Conservation (phyloP, 2,888 invertebrate species). For the Entomobrya multifasciata region DNA sequence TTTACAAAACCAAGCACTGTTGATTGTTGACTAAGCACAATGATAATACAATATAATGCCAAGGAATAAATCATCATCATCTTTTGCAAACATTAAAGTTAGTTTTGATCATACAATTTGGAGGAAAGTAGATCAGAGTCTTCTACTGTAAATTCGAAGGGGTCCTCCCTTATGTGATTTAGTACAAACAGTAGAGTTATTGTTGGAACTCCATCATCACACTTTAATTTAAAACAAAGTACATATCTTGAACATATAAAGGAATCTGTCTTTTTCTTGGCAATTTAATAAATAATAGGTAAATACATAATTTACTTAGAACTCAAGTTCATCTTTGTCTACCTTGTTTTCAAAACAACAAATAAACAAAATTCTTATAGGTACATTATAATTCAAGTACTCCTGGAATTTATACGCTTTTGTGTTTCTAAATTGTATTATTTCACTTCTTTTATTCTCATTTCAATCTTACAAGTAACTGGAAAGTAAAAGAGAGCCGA, state of each 20-base stretch:
- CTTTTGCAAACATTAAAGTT: background rate
- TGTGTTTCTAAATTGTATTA: too few species aligned
- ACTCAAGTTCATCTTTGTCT: too few species aligned
- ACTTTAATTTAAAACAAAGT: too few species aligned
- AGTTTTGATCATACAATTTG: background rate
- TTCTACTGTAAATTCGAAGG: background rate
- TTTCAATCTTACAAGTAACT: background rate
- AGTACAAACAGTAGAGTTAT: background rate
- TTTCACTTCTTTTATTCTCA: too few species aligned
- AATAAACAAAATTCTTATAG: background rate
- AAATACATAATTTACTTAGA: too few species aligned
- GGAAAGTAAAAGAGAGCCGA: background rate
- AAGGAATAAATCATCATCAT: conserved; percentile 11
- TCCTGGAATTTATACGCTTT: too few species aligned
- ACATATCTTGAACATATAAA: too few species aligned
- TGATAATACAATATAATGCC: background rate
- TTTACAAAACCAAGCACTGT: background rate
- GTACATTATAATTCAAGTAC: too few species aligned
- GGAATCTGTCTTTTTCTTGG: too few species aligned
- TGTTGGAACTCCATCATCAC: too few species aligned
- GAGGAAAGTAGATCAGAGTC: background rate
- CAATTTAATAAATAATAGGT: too few species aligned
- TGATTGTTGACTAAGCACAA: conserved; percentile 3
- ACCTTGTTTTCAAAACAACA: background rate
- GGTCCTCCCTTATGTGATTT: conserved; percentile 32